Base-by-base conservation (phyloP, 1,140 invertebrate genomes). In the Caenorhabditis briggsae region DNA sequence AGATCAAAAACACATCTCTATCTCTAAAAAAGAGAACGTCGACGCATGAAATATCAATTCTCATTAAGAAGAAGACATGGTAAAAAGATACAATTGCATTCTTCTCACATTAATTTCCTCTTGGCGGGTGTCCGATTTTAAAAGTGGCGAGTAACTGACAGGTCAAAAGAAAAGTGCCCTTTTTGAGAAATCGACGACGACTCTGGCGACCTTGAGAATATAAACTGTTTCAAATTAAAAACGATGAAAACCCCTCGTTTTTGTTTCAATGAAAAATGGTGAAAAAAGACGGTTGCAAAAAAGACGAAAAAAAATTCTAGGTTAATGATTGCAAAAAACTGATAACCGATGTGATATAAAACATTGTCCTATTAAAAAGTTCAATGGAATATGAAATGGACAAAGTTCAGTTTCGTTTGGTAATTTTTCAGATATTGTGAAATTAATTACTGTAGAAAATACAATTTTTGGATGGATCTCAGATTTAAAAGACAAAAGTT, bases 191-290 rank as follows among this genome's bases (percentile, higher is more conserved):
- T n/a, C 46, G 46, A 23, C 61, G 53, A 61, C 59, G 20, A 61
- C 20, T 61, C 46, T n/a, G 23, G n/a, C 50, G 70, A 18, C 70
- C 70, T 78, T 78, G 70, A 78, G n/a, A 78, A 78, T 18, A 78
- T 78, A n/a, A 48, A 78, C 70, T 53, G 46, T 78, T 70, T 70
- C 64, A 64, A 64, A 64, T 46, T 70, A 25, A 2, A 53, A 8
- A 78, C 33, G 33, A 33, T 33, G 33, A 78, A 78, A 48, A 20
- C 43, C 70, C 59, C 59, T 25, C 20, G 56, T 58, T n/a, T 58
- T 18, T 20, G 14, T n/a, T 58, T 61, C 23, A 12, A 9, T 11
- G 3, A 53, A 16, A 14, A 53, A 53, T 33, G 33, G 33, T 33
- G 3, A 33, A 33, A 33, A 33, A 33, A 1, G 33, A 33, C 33